phyloP scores from a whole-genome alignment of 1,140 invertebrate species.

The Drosophila sp. region DNA sequence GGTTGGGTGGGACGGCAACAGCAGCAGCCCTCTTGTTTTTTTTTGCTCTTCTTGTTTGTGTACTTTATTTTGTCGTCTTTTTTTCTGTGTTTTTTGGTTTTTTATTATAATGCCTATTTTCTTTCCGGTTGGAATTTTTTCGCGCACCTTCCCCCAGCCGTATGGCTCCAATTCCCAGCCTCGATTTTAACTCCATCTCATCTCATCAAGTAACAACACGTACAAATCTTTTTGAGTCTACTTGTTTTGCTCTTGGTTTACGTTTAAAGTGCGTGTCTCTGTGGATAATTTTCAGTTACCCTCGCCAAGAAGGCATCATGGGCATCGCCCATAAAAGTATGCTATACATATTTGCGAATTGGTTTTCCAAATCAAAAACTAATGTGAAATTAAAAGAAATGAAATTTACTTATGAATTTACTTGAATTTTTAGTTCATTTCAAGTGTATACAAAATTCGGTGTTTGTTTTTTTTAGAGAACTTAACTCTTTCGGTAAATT shows the following conservation, averaged over 20 bases:
- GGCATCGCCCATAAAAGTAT: too few relatives aligned
- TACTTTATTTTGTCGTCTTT: constrained; percentile 46
- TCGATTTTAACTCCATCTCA: not conserved
- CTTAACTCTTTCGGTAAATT: not conserved
- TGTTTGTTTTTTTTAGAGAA: constrained; percentile 8
- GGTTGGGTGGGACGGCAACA: constrained; percentile 26
- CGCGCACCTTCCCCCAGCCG: not conserved
- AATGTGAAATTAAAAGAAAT: too few relatives aligned
- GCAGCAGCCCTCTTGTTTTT: constrained; percentile 19
- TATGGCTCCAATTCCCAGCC: not conserved
- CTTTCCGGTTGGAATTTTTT: constrained; percentile 17
- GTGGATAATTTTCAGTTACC: constrained; percentile 46
- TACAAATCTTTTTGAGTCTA: constrained; percentile 72
- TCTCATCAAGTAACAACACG: constrained; percentile 77
- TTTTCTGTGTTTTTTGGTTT: constrained; percentile 46
- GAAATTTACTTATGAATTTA: too few relatives aligned
- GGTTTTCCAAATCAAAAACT: too few relatives aligned
- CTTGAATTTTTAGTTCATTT: not conserved
- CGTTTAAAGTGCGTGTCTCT: constrained; percentile 61
- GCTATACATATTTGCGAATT: too few relatives aligned
- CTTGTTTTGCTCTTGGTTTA: constrained; percentile 33
- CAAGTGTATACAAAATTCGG: not conserved
- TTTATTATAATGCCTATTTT: constrained; percentile 71
- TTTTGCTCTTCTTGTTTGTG: constrained; percentile 48
- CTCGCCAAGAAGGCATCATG: not conserved